Percentiles rank a stretch among this genome's conserved stretches.
These are phyloP conservation scores for Ornithorhynchus anatinus DNA, from an alignment of 2,113 vertebrate genomes.

Conservation along the genomic window DNA sequence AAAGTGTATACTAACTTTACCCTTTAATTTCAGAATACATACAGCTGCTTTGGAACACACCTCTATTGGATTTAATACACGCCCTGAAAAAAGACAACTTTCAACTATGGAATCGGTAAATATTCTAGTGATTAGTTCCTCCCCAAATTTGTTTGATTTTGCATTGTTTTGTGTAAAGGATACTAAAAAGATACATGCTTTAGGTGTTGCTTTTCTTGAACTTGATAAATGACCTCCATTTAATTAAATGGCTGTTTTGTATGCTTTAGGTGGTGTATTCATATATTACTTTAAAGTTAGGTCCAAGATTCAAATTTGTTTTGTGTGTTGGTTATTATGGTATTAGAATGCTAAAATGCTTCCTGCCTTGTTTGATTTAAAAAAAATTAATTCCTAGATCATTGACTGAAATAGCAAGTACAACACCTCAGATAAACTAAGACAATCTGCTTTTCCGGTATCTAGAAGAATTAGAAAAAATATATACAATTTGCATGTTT, in stretches of 20 bases:
- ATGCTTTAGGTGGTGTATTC: neutral
- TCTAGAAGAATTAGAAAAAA: too few relatives aligned
- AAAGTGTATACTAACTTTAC: neutral
- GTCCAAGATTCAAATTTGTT: neutral
- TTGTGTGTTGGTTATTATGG: too few relatives aligned
- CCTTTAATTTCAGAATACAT: conserved; percentile 79
- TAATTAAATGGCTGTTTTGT: neutral
- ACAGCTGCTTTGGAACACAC: conserved; percentile 60
- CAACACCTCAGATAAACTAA: too few relatives aligned
- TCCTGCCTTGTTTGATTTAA: too few relatives aligned
- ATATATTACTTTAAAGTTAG: neutral
- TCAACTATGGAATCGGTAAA: conserved; percentile 97
- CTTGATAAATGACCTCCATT: neutral
- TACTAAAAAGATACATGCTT: neutral
- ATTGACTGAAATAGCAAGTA: too few relatives aligned
- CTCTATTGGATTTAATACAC: conserved; percentile 82
- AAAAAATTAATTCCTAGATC: too few relatives aligned
- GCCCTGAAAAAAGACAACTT: conserved; percentile 77
- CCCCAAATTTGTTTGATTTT: neutral
- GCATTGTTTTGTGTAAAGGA: neutral
- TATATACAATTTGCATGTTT: too few relatives aligned
- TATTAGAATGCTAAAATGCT: too few relatives aligned
- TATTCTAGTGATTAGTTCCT: conserved; percentile 40
- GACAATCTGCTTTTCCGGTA: too few relatives aligned
- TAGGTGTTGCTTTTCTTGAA: neutral